Evolutionary conservation across 2,797 vertebrate species (phyloP).

Genomic region (Aphelocoma californica): DNA sequence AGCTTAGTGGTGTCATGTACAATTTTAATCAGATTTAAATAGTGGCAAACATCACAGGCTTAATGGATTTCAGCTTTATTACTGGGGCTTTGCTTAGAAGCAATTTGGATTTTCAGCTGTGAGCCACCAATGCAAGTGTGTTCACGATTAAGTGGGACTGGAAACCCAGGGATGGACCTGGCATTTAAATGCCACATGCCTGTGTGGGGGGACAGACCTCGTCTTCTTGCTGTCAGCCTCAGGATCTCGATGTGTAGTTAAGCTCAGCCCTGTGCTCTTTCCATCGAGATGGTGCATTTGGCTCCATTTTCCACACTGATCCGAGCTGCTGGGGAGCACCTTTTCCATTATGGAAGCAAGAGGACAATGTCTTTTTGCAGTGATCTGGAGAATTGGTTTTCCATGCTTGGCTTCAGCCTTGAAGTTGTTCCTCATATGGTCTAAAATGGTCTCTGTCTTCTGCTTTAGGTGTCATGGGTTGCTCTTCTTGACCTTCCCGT

Average conservation of each 20-base stretch:
- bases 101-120: conserved; percentile 59
- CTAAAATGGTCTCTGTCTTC: neutral
- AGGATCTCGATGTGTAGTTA: neutral
- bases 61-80: conserved; percentile 67
- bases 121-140: neutral
- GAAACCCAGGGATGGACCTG: neutral
- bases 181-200: neutral
- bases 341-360: neutral
- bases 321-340: neutral
- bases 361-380: neutral
- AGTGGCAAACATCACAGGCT: conserved; percentile 63
- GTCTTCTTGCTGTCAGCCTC: neutral
- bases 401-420: neutral
- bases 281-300: neutral
- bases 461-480: neutral
- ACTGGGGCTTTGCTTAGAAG: conserved; percentile 57
- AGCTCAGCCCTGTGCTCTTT: neutral
- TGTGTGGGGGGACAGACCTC: neutral
- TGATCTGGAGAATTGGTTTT: neutral
- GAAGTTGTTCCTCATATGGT: neutral
- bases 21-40: conserved; percentile 65
- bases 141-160: neutral
- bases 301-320: neutral
- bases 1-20: conserved; percentile 54
- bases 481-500: neutral